phyloP scores from a whole-genome alignment of 2,797 vertebrate genomes.

The Pangasius mekongensis region DNA sequence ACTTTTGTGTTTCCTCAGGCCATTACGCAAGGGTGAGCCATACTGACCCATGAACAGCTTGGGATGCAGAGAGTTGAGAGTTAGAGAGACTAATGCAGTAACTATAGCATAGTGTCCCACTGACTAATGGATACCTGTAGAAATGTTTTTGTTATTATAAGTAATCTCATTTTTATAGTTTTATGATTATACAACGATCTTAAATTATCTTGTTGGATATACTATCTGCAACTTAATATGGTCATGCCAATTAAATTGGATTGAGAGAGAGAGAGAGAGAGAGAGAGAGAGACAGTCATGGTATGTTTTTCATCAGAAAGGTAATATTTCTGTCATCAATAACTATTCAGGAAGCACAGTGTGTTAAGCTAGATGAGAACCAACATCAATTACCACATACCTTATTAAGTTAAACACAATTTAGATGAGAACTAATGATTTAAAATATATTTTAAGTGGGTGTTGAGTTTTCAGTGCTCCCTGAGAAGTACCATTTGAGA shows the following conservation, averaged over 20 bases:
- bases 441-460: slow-evolving; percentile 8
- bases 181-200: background rate
- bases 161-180: background rate
- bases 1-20: slow-evolving; percentile 39
- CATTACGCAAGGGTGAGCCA: slow-evolving; percentile 41
- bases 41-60: slow-evolving; percentile 22
- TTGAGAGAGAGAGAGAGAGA: slow-evolving; percentile 24
- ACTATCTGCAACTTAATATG: slow-evolving; percentile 2
- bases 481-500: background rate
- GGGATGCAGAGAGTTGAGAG: background rate
- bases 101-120: background rate
- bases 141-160: background rate
- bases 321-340: slow-evolving; percentile 34
- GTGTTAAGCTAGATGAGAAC: slow-evolving; percentile 10
- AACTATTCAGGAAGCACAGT: slow-evolving; percentile 3
- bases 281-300: background rate
- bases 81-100: background rate
- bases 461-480: background rate
- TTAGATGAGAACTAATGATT: background rate
- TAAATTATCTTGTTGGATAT: background rate
- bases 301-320: slow-evolving; percentile 27
- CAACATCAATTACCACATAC: slow-evolving; percentile 27
- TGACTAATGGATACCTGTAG: background rate
- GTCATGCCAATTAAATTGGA: background rate
- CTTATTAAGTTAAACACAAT: slow-evolving; percentile 14